Conservation (phyloP, 2,113 vertebrate species). For the Leptobrachium leishanense region DNA sequence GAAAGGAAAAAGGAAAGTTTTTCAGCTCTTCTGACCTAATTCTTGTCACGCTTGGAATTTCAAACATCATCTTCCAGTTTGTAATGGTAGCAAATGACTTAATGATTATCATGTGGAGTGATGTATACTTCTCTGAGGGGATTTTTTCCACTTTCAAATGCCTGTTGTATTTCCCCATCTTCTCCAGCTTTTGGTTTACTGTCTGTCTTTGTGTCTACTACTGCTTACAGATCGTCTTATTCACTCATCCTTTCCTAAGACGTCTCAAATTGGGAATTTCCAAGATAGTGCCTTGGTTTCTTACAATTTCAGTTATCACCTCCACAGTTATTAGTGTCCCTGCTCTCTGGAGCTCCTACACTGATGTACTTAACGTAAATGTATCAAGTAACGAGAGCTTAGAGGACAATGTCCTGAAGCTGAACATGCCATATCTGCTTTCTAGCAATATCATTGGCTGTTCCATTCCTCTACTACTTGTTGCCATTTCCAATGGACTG, state of each 20-base stretch:
- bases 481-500: constrained; percentile 27
- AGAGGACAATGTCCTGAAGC: constrained; percentile 2
- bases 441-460: constrained; percentile 18
- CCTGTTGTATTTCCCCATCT: constrained; percentile 48
- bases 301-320: constrained; percentile 26
- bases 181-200: constrained; percentile 50
- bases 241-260: constrained; percentile 43
- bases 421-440: constrained; percentile 1
- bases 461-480: constrained; percentile 16
- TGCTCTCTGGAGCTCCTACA: constrained; percentile 36
- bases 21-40: constrained; percentile 35
- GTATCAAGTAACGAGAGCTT: background rate
- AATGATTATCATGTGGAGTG: constrained; percentile 11
- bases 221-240: constrained; percentile 52
- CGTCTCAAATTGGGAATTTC: constrained; percentile 43
- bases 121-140: constrained; percentile 12
- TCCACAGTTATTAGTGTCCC: constrained; percentile 25
- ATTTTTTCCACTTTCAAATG: constrained; percentile 28
- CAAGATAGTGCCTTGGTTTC: constrained; percentile 36
- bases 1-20: constrained; percentile 5
- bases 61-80: constrained; percentile 31
- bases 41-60: constrained; percentile 23
- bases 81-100: constrained; percentile 36
- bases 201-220: constrained; percentile 59
- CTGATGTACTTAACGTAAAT: background rate